A percentile compares a stretch with the other conserved stretches of the same genome.
phyloP scores from a whole-genome alignment of 2,113 vertebrate genomes.

The Apaloderma vittatum region DNA sequence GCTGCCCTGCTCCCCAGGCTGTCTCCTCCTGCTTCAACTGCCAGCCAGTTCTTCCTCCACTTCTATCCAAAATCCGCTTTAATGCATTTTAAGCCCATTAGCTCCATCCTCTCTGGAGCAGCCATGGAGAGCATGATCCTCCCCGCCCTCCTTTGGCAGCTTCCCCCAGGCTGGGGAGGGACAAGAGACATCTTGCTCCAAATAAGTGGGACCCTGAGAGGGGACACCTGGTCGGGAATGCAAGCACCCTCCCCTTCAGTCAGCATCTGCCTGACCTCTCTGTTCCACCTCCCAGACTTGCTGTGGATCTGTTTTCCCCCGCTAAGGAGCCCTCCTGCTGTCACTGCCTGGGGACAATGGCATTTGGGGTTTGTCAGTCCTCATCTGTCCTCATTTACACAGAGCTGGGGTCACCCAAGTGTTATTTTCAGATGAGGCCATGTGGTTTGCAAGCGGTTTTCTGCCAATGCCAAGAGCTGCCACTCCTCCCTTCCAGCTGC shows the following conservation, averaged over 20 bases:
- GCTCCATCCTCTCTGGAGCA: neutral
- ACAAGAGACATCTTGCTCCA: neutral
- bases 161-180: neutral
- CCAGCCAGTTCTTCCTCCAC: neutral
- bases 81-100: slow-evolving; percentile 42
- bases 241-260: rapidly evolving
- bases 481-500: rapidly evolving
- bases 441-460: neutral
- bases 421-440: neutral
- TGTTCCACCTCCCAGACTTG: neutral
- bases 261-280: rapidly evolving
- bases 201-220: neutral
- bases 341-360: neutral
- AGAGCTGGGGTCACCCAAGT: neutral
- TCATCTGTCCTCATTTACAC: neutral
- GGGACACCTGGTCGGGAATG: neutral
- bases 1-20: neutral
- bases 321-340: neutral
- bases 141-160: neutral
- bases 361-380: neutral
- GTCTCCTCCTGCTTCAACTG: neutral
- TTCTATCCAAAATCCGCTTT: slow-evolving; percentile 18
- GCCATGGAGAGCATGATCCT: neutral
- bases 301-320: rapidly evolving
- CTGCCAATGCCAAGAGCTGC: neutral